A percentile compares a stretch with the other conserved stretches of the same genome.
Conservation (phyloP, 2,888 invertebrate genomes). For the Lasius platythorax region DNA sequence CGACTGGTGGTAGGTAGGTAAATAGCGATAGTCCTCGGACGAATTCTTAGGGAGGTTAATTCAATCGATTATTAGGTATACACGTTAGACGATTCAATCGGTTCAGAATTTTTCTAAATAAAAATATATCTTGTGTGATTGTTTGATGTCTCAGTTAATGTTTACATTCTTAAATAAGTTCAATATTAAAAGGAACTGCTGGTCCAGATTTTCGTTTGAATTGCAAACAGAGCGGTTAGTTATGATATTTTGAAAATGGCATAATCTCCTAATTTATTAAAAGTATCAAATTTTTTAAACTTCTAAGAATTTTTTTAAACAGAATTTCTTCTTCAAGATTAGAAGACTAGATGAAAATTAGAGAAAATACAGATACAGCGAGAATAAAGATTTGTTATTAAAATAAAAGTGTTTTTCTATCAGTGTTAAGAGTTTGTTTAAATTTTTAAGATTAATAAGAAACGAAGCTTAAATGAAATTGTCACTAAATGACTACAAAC, state of each 20-base stretch:
- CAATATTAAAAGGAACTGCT: not conserved
- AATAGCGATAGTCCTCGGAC: not conserved
- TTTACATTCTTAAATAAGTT: not conserved
- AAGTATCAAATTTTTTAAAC: not conserved
- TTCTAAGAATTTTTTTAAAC: not conserved
- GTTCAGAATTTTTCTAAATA: not conserved
- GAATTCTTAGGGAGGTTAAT: not conserved
- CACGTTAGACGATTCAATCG: not conserved
- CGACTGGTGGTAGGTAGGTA: conserved; percentile 20
- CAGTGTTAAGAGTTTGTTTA: not conserved
- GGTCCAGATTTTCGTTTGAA: not conserved
- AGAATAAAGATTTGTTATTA: not conserved
- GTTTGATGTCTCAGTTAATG: not conserved
- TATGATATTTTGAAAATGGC: not conserved
- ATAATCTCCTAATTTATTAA: not conserved
- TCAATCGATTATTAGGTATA: not conserved
- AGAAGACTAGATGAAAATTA: not conserved
- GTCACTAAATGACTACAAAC: not conserved
- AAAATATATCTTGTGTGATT: not conserved
- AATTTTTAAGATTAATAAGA: not conserved
- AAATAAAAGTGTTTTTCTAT: not conserved
- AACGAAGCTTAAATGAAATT: not conserved
- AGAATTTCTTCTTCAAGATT: not conserved
- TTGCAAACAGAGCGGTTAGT: not conserved
- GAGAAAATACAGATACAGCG: not conserved